A percentile compares a stretch with the other conserved stretches of the same genome.
These are phyloP conservation scores for Myoxocephalus aenaeus DNA, from an alignment of 2,797 vertebrate species.

Conservation along the genomic window DNA sequence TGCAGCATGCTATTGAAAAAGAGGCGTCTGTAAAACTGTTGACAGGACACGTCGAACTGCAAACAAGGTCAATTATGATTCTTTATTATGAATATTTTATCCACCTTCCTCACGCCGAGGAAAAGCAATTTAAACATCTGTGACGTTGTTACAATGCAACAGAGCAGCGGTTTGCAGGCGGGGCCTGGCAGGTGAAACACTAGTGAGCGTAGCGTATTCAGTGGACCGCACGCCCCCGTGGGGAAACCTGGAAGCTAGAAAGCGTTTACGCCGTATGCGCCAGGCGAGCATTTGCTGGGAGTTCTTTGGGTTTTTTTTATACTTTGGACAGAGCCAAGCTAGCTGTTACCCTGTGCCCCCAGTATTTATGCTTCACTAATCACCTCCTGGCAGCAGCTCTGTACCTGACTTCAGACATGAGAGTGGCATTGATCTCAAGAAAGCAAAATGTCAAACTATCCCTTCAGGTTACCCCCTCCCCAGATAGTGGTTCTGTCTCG, in stretches of 20 bases:
- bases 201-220: no score
- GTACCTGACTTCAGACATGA: not conserved
- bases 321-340: not conserved
- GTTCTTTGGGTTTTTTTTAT: no score
- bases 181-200: no score
- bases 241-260: no score
- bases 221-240: no score
- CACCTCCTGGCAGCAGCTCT: not conserved
- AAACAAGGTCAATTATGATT: not conserved
- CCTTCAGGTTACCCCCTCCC: not conserved
- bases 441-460: conserved; percentile 13
- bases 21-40: not conserved
- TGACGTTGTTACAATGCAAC: not conserved
- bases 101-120: not conserved
- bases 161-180: no score
- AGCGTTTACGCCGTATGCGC: no score
- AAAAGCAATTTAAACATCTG: not conserved
- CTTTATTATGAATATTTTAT: not conserved
- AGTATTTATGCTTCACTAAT: not conserved
- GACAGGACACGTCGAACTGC: not conserved
- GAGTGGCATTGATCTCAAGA: conserved; percentile 8
- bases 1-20: no score
- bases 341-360: not conserved
- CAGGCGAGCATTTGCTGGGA: not conserved
- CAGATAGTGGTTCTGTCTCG: conserved; percentile 3